Evolutionary conservation across 2,797 vertebrate genomes (phyloP), one percentile per base, ranked within the genome.

Genomic region (Salarias fasciatus): DNA sequence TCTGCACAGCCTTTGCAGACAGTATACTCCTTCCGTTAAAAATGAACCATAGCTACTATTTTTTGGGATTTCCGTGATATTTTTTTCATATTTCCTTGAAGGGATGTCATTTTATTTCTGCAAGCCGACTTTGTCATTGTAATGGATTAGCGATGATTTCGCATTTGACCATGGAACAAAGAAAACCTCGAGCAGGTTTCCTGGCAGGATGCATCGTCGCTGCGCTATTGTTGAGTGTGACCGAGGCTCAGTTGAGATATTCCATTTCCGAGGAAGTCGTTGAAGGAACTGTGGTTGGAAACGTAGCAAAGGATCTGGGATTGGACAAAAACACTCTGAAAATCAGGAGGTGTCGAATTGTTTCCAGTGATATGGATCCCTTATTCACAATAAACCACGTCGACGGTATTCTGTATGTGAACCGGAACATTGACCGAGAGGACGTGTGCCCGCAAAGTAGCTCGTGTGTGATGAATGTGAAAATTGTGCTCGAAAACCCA

Each of bases 231-330:
- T 83, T 67, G 53, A 79, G 42, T 44, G 48, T 49, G 1, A 63
- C 56, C 1, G 62, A 59, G 0, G 89, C 83, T 2, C 90, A 92
- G 37, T 62, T 93, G 10, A 64, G 71, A 53, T 94, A 94, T 66
- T 91, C 92, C 0, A 67, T 93, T n/a, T 75, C 63, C 0, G 93
- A 94, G 57, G 92, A 94, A 38, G 62, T 89, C 0, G 75, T 89
- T 1, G 86, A 89, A 56, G 91, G 89, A 18, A 83, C 90, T 14
- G 80, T 81, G 14, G 88, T 94, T 45, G 93, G 92, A 11, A 90
- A 92, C 62, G 65, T 94, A n/a, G 80, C 90, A 1, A 91, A 89
- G 15, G 93, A 95, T 33, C 62, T 95, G 5, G 92, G 91, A 6
- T 72, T 95, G 31, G 86, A 92, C 43, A 80, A 72, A 52, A 49